Evolutionary conservation across 92 coral and sea anemone genomes (phyloP).

Genomic region (Umimayanthus kanabou): DNA sequence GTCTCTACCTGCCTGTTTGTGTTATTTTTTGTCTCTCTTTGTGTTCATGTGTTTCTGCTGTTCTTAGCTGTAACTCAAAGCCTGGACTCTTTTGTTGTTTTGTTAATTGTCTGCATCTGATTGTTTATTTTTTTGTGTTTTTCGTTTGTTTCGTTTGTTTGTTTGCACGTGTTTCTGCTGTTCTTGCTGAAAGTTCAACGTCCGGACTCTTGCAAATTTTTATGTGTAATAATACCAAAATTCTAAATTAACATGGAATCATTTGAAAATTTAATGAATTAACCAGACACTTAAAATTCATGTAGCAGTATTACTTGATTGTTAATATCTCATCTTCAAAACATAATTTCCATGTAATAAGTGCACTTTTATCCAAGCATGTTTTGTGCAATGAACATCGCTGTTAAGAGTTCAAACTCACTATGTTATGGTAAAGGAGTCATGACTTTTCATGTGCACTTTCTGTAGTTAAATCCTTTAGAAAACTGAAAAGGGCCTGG

Average conservation of each 20-base stretch:
- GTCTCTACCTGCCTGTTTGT: not conserved
- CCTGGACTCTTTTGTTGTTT: not conserved
- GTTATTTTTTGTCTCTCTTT: not conserved
- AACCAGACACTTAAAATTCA: too few relatives aligned
- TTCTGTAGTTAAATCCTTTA: not conserved
- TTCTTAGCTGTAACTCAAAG: not conserved
- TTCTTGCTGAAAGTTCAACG: too few relatives aligned
- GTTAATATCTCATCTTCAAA: too few relatives aligned
- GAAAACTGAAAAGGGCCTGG: not conserved
- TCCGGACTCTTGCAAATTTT: too few relatives aligned
- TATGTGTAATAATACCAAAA: too few relatives aligned
- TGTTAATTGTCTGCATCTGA: too few relatives aligned
- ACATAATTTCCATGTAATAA: not conserved
- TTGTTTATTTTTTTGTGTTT: too few relatives aligned
- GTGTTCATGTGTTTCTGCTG: not conserved
- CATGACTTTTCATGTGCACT: not conserved
- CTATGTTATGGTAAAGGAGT: not conserved
- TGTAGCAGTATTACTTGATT: too few relatives aligned
- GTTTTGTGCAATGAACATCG: not conserved
- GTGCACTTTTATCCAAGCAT: not conserved
- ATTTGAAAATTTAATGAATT: too few relatives aligned
- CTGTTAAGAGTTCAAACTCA: not conserved
- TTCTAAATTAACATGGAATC: too few relatives aligned
- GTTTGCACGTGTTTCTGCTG: too few relatives aligned
- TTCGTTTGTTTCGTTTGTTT: too few relatives aligned